These are phyloP conservation scores for Drosophila neonasuta DNA, from an alignment of 2,888 invertebrate genomes.

Conservation along the genomic window DNA sequence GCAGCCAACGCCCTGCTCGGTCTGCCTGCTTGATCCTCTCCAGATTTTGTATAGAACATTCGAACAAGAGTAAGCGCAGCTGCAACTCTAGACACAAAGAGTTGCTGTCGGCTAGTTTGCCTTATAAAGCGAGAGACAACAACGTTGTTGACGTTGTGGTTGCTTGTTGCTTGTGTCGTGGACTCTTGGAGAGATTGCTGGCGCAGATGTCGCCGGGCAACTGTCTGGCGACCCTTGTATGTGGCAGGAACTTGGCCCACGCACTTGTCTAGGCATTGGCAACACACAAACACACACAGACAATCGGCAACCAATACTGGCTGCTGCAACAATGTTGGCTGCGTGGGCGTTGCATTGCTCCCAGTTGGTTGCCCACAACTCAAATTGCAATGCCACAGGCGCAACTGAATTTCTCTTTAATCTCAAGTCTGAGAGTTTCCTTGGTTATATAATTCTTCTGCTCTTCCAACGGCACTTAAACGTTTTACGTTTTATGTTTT, in stretches of 20 bases:
- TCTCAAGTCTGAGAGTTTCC: conserved; percentile 27
- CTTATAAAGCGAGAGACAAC: conserved; percentile 59
- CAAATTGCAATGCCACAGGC: conserved; percentile 10
- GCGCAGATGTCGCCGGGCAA: conserved; percentile 68
- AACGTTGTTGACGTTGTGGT: conserved; percentile 34
- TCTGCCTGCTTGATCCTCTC: conserved; percentile 28
- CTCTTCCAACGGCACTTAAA: conserved; percentile 53
- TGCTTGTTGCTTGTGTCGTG: conserved; percentile 16
- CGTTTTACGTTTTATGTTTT: conserved; percentile 24
- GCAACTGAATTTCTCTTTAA: conserved; percentile 33
- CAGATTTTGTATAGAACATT: conserved; percentile 46
- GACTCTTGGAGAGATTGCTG: conserved; percentile 49
- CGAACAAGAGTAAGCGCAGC: conserved; percentile 48
- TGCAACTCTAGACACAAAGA: conserved; percentile 35
- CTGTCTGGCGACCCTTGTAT: conserved; percentile 52
- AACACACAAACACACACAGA: conserved; percentile 23
- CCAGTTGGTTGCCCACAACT: conserved; percentile 13
- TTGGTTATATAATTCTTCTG: conserved; percentile 53
- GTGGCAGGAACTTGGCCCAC: conserved; percentile 60
- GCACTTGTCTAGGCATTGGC: conserved; percentile 64
- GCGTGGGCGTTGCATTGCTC: conserved; percentile 42
- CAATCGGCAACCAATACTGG: conserved; percentile 34
- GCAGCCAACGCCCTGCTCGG: conserved; percentile 30
- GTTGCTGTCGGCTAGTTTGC: conserved; percentile 64
- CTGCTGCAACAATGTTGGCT: conserved; percentile 40